Evolutionary conservation across 2,888 invertebrate species (phyloP).

Genomic region (Megastigmus dorsalis): DNA sequence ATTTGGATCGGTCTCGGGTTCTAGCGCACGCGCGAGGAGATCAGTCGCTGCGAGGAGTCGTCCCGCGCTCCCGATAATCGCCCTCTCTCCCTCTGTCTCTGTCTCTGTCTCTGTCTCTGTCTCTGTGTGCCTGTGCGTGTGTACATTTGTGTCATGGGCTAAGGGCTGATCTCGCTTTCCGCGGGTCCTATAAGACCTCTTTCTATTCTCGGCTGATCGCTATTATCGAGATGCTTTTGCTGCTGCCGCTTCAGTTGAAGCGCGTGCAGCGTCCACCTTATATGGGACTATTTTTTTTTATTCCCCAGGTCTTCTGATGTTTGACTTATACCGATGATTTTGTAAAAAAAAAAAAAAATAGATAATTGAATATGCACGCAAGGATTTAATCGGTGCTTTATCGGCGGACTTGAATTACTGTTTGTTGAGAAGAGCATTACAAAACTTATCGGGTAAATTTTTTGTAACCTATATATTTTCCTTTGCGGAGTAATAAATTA

Average conservation of each 20-base stretch:
- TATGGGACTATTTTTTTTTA: too few relatives aligned
- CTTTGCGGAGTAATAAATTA: too few relatives aligned
- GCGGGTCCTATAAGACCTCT: constrained; percentile 7
- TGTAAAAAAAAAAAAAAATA: too few relatives aligned
- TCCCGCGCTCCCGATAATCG: constrained; percentile 53
- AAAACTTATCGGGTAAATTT: too few relatives aligned
- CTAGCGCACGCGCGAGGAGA: constrained; percentile 45
- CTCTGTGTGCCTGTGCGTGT: neutral
- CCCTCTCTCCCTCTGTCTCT: constrained; percentile 58
- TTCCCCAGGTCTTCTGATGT: too few relatives aligned
- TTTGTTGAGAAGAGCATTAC: too few relatives aligned
- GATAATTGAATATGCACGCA: too few relatives aligned
- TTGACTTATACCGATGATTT: too few relatives aligned
- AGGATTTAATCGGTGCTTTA: too few relatives aligned
- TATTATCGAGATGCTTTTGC: neutral
- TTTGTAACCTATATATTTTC: too few relatives aligned
- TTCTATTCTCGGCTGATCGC: neutral
- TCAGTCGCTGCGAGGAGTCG: constrained; percentile 13
- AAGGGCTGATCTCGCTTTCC: constrained; percentile 30
- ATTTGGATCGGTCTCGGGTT: constrained; percentile 60
- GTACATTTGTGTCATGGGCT: neutral
- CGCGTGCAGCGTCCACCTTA: neutral
- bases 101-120: constrained; percentile 8
- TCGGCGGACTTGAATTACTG: too few relatives aligned
- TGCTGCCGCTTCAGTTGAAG: neutral